These are phyloP conservation scores for Nycticebus coucang DNA, from an alignment of 2,113 vertebrate species.

Conservation along the genomic window DNA sequence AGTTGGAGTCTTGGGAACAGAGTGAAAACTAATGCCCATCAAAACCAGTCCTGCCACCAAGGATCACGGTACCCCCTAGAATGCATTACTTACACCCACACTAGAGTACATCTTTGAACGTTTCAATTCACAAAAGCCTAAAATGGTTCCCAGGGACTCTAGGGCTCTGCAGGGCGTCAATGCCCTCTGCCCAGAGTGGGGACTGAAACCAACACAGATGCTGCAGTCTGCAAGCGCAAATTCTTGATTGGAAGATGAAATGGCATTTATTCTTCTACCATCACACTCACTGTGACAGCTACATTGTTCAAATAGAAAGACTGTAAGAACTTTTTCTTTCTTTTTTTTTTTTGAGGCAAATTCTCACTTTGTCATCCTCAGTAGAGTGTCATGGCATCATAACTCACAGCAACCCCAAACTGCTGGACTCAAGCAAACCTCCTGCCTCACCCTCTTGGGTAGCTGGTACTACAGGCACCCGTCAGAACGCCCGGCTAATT, in stretches of 20 bases:
- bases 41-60: not conserved
- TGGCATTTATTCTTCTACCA: not conserved
- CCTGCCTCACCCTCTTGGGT: too few relatives aligned
- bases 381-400: too few relatives aligned
- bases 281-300: not conserved
- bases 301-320: not conserved
- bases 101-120: not conserved
- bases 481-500: too few relatives aligned
- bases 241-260: not conserved
- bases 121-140: not conserved
- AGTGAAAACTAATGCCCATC: not conserved
- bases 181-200: not conserved
- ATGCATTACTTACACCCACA: accelerated
- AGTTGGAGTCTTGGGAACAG: not conserved
- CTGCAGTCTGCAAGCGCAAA: accelerated
- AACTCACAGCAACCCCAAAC: too few relatives aligned
- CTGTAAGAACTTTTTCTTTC: not conserved
- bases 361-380: too few relatives aligned
- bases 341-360: too few relatives aligned
- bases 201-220: not conserved
- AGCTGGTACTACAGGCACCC: too few relatives aligned
- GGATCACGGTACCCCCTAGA: not conserved
- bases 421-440: too few relatives aligned
- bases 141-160: not conserved
- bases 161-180: not conserved